Base-by-base conservation (phyloP, 2,888 invertebrate species). In the Cynaeus angustus region DNA sequence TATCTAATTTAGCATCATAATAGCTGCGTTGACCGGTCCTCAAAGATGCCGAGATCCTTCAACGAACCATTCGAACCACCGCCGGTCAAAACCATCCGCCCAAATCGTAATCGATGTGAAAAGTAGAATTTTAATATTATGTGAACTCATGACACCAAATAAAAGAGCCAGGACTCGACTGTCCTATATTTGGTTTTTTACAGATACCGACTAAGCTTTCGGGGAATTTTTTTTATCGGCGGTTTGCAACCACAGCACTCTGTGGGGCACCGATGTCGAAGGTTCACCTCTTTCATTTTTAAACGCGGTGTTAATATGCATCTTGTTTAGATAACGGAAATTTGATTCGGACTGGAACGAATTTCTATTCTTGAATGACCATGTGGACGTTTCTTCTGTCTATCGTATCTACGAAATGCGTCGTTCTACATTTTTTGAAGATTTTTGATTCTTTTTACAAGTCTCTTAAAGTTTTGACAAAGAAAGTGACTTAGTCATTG, bases 91-190 rank as follows among this genome's bases (percentile, higher is more conserved):
- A 74, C 75, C 79, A 81, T 73, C 80, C 77, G 72, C 72, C 78
- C 79, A 77, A 77, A 78, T 66, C 74, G 72, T 82, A 82, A 81
- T 82, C 80, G 80, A 80, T 81, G 78, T 81, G 82, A 82, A 81
- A 81, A 79, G 78, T 73, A 79, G 81, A 80, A 79, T 81, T 80
- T 81, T 79, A 79, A 80, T 81, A 80, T 70, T 70, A 59, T 66
- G 46, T 59, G 52, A 38, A 50, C 58, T 67, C 67, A 50, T 38
- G 58, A 59, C 52, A 50, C 58, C 59, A 67, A 67, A 67, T 59
- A 67, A 66, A 59, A 67, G 59, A 37, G 14, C 46, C 45, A 37
- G 37, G 53, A 53, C 37, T 12, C 59, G 46, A 41, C 56, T 43
- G 55, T 55, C 55, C 55, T 38, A 55, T 13, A 55, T 55, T 12